Evolutionary conservation across 2,113 vertebrate species (phyloP).

Genomic region (Patagioenas fasciata): DNA sequence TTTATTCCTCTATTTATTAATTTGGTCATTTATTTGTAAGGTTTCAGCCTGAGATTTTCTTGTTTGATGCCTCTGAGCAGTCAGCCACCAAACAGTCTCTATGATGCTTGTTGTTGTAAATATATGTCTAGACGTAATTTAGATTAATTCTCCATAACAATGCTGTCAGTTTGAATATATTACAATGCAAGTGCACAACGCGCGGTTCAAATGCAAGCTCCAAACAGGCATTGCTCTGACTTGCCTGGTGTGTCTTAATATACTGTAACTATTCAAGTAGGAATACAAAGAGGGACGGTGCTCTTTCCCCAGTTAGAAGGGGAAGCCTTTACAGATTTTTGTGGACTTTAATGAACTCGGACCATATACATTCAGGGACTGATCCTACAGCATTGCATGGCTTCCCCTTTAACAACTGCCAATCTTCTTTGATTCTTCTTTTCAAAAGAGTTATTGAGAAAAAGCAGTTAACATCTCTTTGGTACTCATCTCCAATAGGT

Average conservation of each 20-base stretch:
- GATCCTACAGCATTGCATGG: background rate
- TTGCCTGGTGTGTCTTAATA: constrained; percentile 53
- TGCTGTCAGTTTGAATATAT: constrained; percentile 43
- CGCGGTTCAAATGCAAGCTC: constrained; percentile 30
- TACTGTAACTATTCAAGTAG: constrained; percentile 16
- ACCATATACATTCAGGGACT: background rate
- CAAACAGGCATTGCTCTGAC: constrained; percentile 50
- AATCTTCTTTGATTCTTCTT: background rate
- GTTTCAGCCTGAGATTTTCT: background rate
- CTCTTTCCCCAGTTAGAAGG: background rate
- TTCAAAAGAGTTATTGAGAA: background rate
- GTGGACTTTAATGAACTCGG: background rate
- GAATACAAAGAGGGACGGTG: background rate
- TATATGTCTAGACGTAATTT: constrained; percentile 51
- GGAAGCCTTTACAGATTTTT: background rate
- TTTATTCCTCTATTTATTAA: background rate
- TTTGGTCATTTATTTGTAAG: background rate
- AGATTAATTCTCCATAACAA: constrained; percentile 40
- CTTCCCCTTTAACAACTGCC: background rate
- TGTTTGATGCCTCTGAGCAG: background rate
- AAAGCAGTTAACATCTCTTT: background rate
- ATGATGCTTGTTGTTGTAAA: constrained; percentile 8
- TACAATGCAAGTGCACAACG: constrained; percentile 15
- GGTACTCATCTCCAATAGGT: background rate
- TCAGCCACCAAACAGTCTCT: background rate